A percentile compares a stretch with the other conserved stretches of the same genome.
These are phyloP conservation scores for Mesoclemmys tuberculata DNA, from an alignment of 2,113 vertebrate genomes.

Conservation along the genomic window DNA sequence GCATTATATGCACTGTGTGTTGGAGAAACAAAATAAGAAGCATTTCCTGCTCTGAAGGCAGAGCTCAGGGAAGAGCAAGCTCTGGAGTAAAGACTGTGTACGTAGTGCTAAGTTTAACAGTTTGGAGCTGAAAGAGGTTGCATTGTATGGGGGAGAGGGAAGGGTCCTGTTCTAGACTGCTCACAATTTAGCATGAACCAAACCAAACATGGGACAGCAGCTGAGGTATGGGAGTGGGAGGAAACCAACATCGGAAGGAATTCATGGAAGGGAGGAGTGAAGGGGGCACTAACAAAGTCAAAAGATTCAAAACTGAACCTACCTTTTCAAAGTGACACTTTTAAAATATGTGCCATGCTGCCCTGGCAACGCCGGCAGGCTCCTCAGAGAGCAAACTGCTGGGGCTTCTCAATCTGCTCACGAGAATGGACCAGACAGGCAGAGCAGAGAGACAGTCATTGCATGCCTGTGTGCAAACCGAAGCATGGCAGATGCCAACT, in stretches of 20 bases:
- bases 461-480: background rate
- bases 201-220: background rate
- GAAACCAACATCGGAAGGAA: background rate
- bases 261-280: background rate
- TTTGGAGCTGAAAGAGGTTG: conserved; percentile 11
- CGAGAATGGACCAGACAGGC: background rate
- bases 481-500: fast-evolving
- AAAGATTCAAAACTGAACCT: background rate
- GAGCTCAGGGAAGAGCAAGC: background rate
- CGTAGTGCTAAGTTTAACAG: background rate
- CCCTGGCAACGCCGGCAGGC: fast-evolving
- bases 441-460: background rate
- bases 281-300: background rate
- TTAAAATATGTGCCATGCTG: background rate
- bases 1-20: background rate
- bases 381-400: background rate
- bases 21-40: background rate
- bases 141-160: background rate
- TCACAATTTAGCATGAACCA: background rate
- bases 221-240: background rate
- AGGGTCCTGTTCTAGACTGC: background rate
- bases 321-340: background rate
- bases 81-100: background rate
- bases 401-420: fast-evolving
- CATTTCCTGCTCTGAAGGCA: background rate